Evolutionary conservation across 2,888 invertebrate species (phyloP).

Genomic region (Tinea pellionella): DNA sequence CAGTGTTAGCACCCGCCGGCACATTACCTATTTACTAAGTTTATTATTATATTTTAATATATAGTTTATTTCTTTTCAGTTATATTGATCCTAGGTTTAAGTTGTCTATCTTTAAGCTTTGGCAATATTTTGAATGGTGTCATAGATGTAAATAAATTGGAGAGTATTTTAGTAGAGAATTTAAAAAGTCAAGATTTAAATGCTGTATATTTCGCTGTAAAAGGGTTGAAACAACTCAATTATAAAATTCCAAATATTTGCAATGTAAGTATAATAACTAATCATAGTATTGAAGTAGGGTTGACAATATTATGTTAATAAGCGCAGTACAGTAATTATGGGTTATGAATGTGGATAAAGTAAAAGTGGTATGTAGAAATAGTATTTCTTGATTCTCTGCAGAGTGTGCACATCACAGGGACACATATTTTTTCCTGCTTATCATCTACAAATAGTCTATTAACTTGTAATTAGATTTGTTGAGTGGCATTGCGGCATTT

Average conservation of each 20-base stretch:
- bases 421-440: no score
- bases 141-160: conserved; percentile 48
- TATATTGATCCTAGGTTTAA: conserved; percentile 29
- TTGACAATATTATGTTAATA: no score
- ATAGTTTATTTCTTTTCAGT: conserved; percentile 29
- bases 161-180: conserved; percentile 53
- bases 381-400: no score
- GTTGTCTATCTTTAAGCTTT: conserved; percentile 34
- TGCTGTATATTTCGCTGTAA: conserved; percentile 77
- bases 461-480: no score
- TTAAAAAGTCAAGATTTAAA: conserved; percentile 71
- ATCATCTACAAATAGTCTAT: no score
- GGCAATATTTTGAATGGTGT: conserved; percentile 46
- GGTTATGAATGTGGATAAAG: no score
- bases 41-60: not conserved
- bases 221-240: conserved; percentile 77
- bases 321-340: no score
- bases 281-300: no score
- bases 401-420: no score
- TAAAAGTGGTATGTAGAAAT: no score
- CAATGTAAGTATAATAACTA: conserved; percentile 55
- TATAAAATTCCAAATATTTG: conserved; percentile 70
- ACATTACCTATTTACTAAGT: conserved; percentile 16
- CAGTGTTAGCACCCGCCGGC: conserved; percentile 26
- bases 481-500: no score